Evolutionary conservation across 2,888 invertebrate genomes (phyloP).

Genomic region (Platycheirus albimanus): DNA sequence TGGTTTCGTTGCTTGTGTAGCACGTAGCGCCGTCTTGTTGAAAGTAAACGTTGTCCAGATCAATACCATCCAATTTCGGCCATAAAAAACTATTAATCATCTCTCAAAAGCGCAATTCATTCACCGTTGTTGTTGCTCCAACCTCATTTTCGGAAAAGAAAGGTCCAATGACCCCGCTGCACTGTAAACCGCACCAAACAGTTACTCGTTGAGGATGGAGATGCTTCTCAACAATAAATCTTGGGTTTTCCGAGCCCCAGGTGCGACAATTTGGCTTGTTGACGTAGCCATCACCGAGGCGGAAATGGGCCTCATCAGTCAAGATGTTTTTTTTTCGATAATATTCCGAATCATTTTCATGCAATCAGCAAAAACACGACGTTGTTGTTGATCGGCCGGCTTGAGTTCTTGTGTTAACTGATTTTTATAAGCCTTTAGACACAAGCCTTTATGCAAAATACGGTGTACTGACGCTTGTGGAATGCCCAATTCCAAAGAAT

Average conservation of each 20-base stretch:
- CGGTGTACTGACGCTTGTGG: too few species aligned
- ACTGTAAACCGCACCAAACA: neutral
- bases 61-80: neutral
- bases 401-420: too few species aligned
- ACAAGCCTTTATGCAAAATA: too few species aligned
- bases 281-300: too few species aligned
- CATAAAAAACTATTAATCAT: neutral
- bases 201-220: neutral
- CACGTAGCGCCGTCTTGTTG: constrained; percentile 27
- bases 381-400: too few species aligned
- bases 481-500: too few species aligned
- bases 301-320: too few species aligned
- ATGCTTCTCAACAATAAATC: neutral
- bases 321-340: too few species aligned
- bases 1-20: constrained; percentile 11
- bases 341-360: too few species aligned
- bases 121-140: neutral
- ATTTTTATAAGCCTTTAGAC: too few species aligned
- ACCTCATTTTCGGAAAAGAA: neutral
- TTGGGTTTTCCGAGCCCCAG: neutral
- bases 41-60: constrained; percentile 13
- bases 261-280: neutral
- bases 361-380: too few species aligned
- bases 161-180: neutral
- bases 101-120: neutral